Conservation (phyloP, 64 coral and sea anemone species). For the Anthopleura sola region DNA sequence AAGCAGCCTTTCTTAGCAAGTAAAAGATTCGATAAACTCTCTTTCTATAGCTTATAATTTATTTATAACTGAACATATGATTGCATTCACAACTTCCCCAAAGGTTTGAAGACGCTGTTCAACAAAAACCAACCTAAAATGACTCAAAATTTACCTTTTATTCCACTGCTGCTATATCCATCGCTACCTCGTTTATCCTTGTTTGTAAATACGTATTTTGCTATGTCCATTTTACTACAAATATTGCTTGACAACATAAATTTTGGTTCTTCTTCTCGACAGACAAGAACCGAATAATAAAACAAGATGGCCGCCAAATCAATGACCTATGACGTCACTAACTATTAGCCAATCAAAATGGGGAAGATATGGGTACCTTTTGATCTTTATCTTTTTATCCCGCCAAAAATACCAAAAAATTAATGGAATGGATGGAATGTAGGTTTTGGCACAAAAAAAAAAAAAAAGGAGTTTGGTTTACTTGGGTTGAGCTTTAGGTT, state of each 20-base stretch:
- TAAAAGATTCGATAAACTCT: conserved; percentile 3
- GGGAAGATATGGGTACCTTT: too few species aligned
- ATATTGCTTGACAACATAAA: conserved; percentile 31
- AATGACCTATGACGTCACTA: conserved; percentile 18
- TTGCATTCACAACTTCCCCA: not conserved
- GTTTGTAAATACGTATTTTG: conserved; percentile 19
- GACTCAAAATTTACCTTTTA: conserved; percentile 17
- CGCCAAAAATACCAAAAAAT: conserved; percentile 13
- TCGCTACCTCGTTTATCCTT: conserved; percentile 7
- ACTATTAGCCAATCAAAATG: not conserved
- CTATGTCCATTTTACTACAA: conserved; percentile 24
- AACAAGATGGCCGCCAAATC: conserved; percentile 16
- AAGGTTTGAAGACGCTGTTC: conserved; percentile 2
- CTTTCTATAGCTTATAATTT: conserved; percentile 21
- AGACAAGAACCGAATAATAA: not conserved
- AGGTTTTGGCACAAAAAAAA: not conserved
- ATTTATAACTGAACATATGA: conserved; percentile 28
- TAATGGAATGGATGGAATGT: not conserved
- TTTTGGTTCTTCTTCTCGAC: not conserved
- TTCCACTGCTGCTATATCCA: conserved; percentile 17
- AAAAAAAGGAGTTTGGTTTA: not conserved
- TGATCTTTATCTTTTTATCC: not conserved
- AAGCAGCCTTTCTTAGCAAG: not conserved
- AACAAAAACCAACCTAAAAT: not conserved
- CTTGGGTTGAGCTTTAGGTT: not conserved